Evolutionary conservation across 2,888 invertebrate species (phyloP).

Genomic region (Phortica magna): DNA sequence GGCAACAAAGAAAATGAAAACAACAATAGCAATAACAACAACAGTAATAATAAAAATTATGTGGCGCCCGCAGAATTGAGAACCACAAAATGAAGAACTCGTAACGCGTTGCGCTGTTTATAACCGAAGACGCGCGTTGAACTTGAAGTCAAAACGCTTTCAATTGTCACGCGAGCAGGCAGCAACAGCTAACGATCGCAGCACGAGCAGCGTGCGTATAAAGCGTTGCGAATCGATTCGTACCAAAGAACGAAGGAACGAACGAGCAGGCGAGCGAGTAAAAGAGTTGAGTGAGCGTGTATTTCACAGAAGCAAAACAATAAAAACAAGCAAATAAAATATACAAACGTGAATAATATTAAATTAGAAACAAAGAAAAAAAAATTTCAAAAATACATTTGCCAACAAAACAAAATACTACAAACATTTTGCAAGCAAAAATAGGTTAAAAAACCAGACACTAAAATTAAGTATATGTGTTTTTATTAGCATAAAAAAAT

Average conservation of each 20-base stretch:
- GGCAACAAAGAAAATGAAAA: not conserved
- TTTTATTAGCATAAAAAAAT: not conserved
- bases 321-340: constrained; percentile 23
- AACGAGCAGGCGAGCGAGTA: constrained; percentile 16
- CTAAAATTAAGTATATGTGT: not conserved
- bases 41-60: not conserved
- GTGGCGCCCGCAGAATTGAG: constrained; percentile 36
- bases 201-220: not conserved
- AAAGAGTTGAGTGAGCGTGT: constrained; percentile 17
- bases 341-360: constrained; percentile 30
- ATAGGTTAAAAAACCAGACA: not conserved
- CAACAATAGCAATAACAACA: not conserved
- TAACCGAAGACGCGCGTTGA: constrained; percentile 58
- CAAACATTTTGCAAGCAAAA: not conserved
- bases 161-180: constrained; percentile 68
- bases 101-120: constrained; percentile 47
- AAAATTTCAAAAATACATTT: not conserved
- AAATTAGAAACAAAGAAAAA: constrained; percentile 6
- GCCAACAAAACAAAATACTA: constrained; percentile 4
- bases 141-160: constrained; percentile 71
- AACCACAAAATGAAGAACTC: not conserved
- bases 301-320: constrained; percentile 42
- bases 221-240: not conserved
- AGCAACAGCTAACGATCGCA: constrained; percentile 40
- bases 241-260: not conserved